These are phyloP conservation scores for Microtus ochrogaster DNA, from an alignment of 2,113 vertebrate species.

Conservation along the genomic window DNA sequence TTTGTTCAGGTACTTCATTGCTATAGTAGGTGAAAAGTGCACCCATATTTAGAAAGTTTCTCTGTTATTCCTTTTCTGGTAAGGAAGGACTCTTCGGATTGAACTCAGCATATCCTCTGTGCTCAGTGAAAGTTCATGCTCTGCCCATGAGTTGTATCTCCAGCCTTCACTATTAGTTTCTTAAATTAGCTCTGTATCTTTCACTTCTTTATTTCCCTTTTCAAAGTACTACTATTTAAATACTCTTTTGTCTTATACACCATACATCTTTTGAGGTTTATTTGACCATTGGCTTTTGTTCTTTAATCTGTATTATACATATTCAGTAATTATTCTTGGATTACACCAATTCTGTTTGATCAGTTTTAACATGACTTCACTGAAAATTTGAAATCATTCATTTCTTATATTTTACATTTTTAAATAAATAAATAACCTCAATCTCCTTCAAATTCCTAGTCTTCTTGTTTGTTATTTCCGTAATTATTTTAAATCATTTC, in stretches of 20 bases:
- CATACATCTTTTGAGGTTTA: background rate
- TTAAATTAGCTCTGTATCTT: background rate
- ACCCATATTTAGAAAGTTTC: background rate
- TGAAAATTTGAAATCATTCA: background rate
- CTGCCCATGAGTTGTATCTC: background rate
- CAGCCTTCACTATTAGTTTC: background rate
- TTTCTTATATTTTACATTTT: background rate
- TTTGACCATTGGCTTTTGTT: background rate
- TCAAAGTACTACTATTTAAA: background rate
- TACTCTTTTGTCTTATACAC: background rate
- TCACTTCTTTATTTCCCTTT: background rate
- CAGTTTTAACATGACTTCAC: background rate
- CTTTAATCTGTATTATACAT: background rate
- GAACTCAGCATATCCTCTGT: too few species aligned
- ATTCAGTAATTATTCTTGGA: background rate
- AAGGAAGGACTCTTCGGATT: background rate
- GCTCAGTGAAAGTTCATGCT: background rate
- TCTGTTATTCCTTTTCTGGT: background rate
- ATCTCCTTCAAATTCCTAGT: background rate
- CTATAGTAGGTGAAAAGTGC: background rate
- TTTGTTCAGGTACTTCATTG: background rate
- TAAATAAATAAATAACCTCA: background rate
- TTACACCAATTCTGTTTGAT: background rate
- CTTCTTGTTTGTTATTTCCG: background rate
- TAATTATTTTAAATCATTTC: background rate